Base-by-base conservation (phyloP, 2,113 vertebrate genomes). In the Chlamydotis undulata region DNA sequence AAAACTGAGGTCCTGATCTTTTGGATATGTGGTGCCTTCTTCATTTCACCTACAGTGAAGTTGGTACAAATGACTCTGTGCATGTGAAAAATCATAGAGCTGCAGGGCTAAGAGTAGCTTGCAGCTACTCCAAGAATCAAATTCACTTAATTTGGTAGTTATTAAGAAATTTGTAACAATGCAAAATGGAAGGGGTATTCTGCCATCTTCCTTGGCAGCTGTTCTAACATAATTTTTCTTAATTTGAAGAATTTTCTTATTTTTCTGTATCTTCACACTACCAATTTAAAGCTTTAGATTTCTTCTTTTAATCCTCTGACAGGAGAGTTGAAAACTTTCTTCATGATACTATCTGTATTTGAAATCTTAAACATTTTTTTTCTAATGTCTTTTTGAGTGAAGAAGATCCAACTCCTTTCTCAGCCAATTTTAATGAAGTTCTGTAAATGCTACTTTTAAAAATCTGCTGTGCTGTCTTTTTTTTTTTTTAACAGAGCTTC, bases 21-120 rank as follows among this genome's bases (percentile, higher is more conserved):
- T 60, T 0, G 1, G 19, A 21, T 12, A 4, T 37, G 25, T 88
- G 16, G 3, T 74, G 49, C 12, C 4, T 24, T 50, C n/a, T 69
- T 86, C 3, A 25, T 83, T 91, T 85, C 25, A 56, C 0, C 25
- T 50, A 6, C 25, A 39, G 0, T 63, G 19, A 69, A 86, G 7
- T 61, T 76, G 35, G 4, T 73, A 3, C 41, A 45, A 69, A 37
- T 83, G 22, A 94, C 6, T 52, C 22, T 63, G 37, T 35, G 52
- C 4, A 8, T 19, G 13, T 87, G 69, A 64, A 70, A 75, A 89
- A 49, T 12, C 1, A 0, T n/a, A 89, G 28, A 90, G 24, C 33
- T 81, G 45, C 60, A 81, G 37, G 43, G 11, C 50, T 43, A 43
- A 43, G 41, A 43, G 41, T 43, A 43, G 41, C 41, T 41, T 41